phyloP scores from a whole-genome alignment of 2,888 invertebrate species.

The Argyra leucocephala region DNA sequence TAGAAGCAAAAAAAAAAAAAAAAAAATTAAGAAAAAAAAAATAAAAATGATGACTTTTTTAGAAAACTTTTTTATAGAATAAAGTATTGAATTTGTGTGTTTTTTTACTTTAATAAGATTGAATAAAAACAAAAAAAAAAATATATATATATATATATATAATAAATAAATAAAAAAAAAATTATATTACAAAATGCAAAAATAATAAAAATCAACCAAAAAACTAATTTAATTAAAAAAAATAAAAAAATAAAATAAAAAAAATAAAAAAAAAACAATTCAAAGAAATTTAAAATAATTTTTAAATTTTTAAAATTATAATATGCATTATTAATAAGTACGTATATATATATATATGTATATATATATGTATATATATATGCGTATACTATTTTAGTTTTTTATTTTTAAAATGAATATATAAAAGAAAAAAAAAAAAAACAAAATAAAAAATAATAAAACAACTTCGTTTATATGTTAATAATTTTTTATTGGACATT shows the following conservation, averaged over 20 bases:
- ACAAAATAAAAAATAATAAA: not conserved
- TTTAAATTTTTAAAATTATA: slow-evolving; percentile 3
- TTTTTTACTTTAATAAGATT: slow-evolving; percentile 6
- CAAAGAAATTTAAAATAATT: not conserved
- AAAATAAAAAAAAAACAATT: not conserved
- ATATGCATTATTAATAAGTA: slow-evolving; percentile 1
- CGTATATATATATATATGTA: not conserved
- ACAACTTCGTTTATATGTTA: slow-evolving; percentile 6
- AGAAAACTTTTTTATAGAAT: not conserved
- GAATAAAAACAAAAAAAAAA: not conserved
- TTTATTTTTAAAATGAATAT: not conserved
- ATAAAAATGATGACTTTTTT: not conserved
- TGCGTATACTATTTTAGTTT: not conserved
- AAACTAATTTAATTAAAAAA: not conserved
- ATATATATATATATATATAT: not conserved
- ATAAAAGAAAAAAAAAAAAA: not conserved
- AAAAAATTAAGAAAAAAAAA: not conserved
- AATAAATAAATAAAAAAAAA: no score
- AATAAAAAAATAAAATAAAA: not conserved
- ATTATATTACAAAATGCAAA: no score
- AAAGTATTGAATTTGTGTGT: slow-evolving; percentile 6
- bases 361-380: not conserved
- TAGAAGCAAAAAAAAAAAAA: not conserved
- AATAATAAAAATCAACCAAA: no score
- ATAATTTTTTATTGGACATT: slow-evolving; percentile 6